A percentile compares a stretch with the other conserved stretches of the same genome.
These are phyloP conservation scores for Drosophila pandora DNA, from an alignment of 1,140 invertebrate species.

Conservation along the genomic window DNA sequence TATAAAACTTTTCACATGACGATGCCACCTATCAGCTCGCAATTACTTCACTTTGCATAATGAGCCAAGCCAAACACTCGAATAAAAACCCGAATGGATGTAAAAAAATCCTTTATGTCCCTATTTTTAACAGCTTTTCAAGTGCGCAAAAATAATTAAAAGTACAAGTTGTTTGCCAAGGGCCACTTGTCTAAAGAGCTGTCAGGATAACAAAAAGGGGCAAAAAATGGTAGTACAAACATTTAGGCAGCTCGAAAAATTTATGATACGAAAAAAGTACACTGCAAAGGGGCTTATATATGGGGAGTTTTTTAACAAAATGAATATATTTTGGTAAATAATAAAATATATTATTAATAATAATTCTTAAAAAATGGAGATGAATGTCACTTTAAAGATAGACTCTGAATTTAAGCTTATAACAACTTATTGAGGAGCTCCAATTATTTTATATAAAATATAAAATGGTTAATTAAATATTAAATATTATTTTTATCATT, in stretches of 20 bases:
- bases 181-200: conserved; percentile 52
- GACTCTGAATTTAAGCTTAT: too few relatives aligned
- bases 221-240: conserved; percentile 32
- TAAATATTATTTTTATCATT: neutral
- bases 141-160: conserved; percentile 62
- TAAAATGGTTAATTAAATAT: too few relatives aligned
- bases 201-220: conserved; percentile 15
- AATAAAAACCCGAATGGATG: conserved; percentile 20
- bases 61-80: conserved; percentile 44
- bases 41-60: conserved; percentile 78
- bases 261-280: conserved; percentile 33
- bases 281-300: neutral
- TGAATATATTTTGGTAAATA: too few relatives aligned
- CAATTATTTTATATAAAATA: too few relatives aligned
- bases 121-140: conserved; percentile 33
- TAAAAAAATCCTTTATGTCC: conserved; percentile 20
- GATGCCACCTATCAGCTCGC: conserved; percentile 57
- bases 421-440: too few relatives aligned
- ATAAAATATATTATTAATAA: too few relatives aligned
- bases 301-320: too few relatives aligned
- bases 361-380: too few relatives aligned
- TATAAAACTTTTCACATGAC: conserved; percentile 50
- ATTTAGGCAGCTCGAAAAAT: conserved; percentile 52
- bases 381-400: too few relatives aligned
- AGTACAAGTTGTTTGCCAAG: conserved; percentile 32